These are phyloP conservation scores for Luperina nickerlii DNA, from an alignment of 2,888 invertebrate species.

Conservation along the genomic window DNA sequence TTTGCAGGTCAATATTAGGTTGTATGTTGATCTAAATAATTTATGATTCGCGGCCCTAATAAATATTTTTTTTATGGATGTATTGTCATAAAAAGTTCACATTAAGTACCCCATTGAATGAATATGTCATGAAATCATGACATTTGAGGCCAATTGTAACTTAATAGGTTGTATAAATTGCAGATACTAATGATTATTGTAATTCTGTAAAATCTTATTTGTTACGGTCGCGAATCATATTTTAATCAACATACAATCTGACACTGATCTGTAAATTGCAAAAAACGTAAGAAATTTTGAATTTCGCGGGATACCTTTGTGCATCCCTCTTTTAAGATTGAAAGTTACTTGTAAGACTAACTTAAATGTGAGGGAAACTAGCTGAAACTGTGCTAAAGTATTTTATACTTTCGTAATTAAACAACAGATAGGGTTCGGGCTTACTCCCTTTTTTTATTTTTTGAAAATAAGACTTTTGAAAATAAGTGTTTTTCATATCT, in stretches of 20 bases:
- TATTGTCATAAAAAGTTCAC: too few relatives aligned
- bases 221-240: too few relatives aligned
- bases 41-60: neutral
- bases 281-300: too few relatives aligned
- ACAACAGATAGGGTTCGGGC: slow-evolving; percentile 11
- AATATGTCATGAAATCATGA: neutral
- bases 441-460: too few relatives aligned
- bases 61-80: neutral
- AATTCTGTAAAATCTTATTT: too few relatives aligned
- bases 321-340: slow-evolving; percentile 21
- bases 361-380: slow-evolving; percentile 17
- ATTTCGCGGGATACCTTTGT: neutral
- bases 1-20: neutral
- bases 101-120: too few relatives aligned
- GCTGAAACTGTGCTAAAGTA: slow-evolving; percentile 11
- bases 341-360: slow-evolving; percentile 44
- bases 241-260: too few relatives aligned
- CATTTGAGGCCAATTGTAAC: neutral
- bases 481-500: neutral
- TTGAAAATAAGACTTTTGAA: neutral
- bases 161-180: neutral
- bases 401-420: slow-evolving; percentile 43
- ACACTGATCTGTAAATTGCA: too few relatives aligned
- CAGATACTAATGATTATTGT: too few relatives aligned
- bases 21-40: neutral